Conservation (phyloP, 2,888 invertebrate genomes). For the Brachypalpus laphriformis region DNA sequence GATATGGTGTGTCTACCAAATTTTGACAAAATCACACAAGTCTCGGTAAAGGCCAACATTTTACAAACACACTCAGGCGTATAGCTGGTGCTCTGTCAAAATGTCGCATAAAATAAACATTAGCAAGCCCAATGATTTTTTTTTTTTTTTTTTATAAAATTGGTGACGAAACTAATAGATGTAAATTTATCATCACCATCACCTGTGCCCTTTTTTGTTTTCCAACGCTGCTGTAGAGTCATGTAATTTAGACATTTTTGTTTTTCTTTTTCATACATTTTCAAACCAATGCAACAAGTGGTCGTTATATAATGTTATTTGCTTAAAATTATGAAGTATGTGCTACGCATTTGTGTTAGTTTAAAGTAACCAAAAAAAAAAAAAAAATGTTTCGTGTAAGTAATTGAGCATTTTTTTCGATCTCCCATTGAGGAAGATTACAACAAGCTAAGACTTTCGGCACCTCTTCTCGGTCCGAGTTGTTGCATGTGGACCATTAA, state of each 20-base stretch:
- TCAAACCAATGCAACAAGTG: constrained; percentile 10
- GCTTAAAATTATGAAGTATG: constrained; percentile 16
- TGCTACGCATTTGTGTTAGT: neutral
- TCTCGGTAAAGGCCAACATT: neutral
- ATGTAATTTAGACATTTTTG: constrained; percentile 8
- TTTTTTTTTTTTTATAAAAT: constrained; percentile 13
- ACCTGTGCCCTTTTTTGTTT: constrained; percentile 1
- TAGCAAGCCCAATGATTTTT: neutral
- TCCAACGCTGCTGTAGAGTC: neutral
- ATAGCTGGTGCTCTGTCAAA: neutral
- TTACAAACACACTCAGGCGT: neutral
- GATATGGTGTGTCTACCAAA: neutral
- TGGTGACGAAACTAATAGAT: constrained; percentile 16
- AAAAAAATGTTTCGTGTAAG: neutral
- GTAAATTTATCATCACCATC: constrained; percentile 1
- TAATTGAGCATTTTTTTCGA: constrained; percentile 2
- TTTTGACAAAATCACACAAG: neutral
- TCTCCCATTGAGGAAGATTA: neutral
- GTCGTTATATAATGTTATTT: constrained; percentile 25
- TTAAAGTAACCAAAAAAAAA: neutral
- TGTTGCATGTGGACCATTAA: constrained; percentile 19
- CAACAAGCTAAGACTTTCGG: constrained; percentile 3
- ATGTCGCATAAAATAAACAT: constrained; percentile 9
- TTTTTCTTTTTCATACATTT: neutral
- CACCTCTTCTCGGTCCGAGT: neutral